Percentiles rank a stretch among this genome's conserved stretches.
These are phyloP conservation scores for Tenodera sinensis DNA, from an alignment of 2,888 invertebrate genomes.

Conservation along the genomic window DNA sequence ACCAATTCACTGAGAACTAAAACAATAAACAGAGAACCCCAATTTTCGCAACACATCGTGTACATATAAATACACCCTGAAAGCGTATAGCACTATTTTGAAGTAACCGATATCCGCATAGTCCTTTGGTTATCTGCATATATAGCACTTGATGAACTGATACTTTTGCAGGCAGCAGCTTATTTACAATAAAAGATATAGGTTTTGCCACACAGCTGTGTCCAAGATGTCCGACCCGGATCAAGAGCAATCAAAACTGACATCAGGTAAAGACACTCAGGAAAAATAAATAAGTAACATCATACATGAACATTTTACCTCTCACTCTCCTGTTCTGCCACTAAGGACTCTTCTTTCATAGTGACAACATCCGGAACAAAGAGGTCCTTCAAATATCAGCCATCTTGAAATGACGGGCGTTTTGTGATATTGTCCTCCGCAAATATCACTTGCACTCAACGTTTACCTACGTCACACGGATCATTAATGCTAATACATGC, in stretches of 20 bases:
- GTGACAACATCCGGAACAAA: constrained; percentile 60
- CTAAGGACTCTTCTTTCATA: constrained; percentile 65
- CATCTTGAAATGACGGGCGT: constrained; percentile 55
- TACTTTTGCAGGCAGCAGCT: not conserved
- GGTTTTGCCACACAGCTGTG: not conserved
- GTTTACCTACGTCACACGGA: constrained; percentile 11
- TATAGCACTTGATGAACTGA: not conserved
- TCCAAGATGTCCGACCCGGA: constrained; percentile 18
- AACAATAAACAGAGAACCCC: not conserved
- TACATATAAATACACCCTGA: not conserved
- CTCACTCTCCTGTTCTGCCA: constrained; percentile 58
- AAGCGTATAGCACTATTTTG: not conserved
- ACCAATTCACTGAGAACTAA: not conserved
- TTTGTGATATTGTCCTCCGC: constrained; percentile 27
- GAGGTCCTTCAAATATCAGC: constrained; percentile 69
- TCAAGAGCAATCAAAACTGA: not conserved
- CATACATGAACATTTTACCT: constrained; percentile 48
- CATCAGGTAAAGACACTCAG: not conserved
- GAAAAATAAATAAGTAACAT: not conserved
- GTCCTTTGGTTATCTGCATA: no score
- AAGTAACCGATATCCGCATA: not conserved
- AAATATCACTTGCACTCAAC: constrained; percentile 25
- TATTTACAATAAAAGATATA: not conserved
- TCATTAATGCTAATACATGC: constrained; percentile 24
- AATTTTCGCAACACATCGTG: not conserved